Conservation (phyloP, 30 jellyfish, hydroid and myxozoan genomes). For the Aurelia sp. region DNA sequence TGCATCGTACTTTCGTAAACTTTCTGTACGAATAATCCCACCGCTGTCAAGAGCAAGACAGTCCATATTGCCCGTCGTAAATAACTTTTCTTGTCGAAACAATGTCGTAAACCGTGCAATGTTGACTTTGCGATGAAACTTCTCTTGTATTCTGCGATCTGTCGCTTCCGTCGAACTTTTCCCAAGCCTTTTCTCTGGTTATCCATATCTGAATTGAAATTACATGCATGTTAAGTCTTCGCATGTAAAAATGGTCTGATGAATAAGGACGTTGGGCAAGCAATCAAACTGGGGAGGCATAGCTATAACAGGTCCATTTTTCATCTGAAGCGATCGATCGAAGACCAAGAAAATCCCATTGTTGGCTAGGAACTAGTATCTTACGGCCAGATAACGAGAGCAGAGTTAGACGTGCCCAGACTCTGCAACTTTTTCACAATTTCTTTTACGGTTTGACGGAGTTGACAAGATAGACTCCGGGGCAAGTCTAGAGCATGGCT, state of each 20-base stretch:
- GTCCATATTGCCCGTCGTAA: slow-evolving; percentile 88
- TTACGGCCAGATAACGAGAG: too few species aligned
- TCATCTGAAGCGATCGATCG: too few species aligned
- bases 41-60: slow-evolving; percentile 61
- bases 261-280: neutral
- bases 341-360: too few species aligned
- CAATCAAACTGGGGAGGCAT: neutral
- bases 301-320: too few species aligned
- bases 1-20: slow-evolving; percentile 82
- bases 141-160: slow-evolving; percentile 56
- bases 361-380: too few species aligned
- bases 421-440: too few species aligned
- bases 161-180: slow-evolving; percentile 32
- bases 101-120: slow-evolving; percentile 81
- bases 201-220: slow-evolving; percentile 18
- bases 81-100: slow-evolving; percentile 85
- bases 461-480: too few species aligned
- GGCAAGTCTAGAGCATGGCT: too few species aligned
- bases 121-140: slow-evolving; percentile 77
- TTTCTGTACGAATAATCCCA: slow-evolving; percentile 75
- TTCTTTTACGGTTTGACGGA: too few species aligned
- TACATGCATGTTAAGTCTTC: neutral
- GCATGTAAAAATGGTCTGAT: too few species aligned
- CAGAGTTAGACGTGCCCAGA: too few species aligned
- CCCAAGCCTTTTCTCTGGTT: slow-evolving; percentile 27